Conservation (phyloP, 2,797 vertebrate genomes). For the Kryptopterus vitreolus region DNA sequence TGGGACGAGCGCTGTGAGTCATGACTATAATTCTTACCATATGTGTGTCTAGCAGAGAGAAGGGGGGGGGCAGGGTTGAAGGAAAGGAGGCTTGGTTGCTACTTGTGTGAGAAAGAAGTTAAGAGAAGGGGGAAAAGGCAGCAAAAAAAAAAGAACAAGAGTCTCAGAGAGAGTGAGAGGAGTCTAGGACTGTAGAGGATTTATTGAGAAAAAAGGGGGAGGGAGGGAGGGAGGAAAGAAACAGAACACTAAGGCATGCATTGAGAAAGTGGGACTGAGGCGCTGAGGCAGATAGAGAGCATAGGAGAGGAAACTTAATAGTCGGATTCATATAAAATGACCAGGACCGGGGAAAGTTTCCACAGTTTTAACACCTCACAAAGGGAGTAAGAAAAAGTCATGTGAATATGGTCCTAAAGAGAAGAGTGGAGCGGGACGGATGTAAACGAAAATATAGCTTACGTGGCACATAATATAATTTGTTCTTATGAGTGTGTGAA, state of each 20-base stretch:
- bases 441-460: not conserved
- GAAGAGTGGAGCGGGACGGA: conserved; percentile 9
- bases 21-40: conserved; percentile 79
- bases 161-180: conserved; percentile 33
- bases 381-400: conserved; percentile 24
- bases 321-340: conserved; percentile 22
- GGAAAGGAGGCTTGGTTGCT: conserved; percentile 6
- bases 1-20: conserved; percentile 73
- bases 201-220: conserved; percentile 61
- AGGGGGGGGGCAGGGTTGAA: conserved; percentile 36
- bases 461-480: conserved; percentile 59
- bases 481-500: conserved; percentile 56
- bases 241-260: conserved; percentile 61
- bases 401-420: conserved; percentile 19
- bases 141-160: not conserved
- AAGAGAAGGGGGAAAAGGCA: conserved; percentile 7
- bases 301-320: not conserved
- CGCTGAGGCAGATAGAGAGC: not conserved
- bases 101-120: conserved; percentile 20
- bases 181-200: conserved; percentile 59
- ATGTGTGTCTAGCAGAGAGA: conserved; percentile 63
- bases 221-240: conserved; percentile 52
- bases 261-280: conserved; percentile 55
- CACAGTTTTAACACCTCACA: not conserved
- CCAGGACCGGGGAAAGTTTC: not conserved